Evolutionary conservation across 2,888 invertebrate species (phyloP).

Genomic region (Mythimna impura): DNA sequence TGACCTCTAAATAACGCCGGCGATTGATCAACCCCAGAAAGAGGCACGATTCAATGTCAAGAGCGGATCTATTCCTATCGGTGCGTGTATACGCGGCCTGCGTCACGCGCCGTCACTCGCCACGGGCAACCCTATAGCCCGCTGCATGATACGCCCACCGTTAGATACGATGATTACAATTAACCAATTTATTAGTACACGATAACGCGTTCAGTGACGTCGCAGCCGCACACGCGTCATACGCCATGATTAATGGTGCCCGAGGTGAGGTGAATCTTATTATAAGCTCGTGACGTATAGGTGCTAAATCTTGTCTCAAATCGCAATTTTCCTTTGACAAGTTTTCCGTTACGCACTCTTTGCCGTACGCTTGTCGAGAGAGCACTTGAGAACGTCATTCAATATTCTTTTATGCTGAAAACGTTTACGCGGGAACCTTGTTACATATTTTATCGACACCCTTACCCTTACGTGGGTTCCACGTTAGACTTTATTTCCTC

Average conservation of each 20-base stretch:
- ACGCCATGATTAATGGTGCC: slow-evolving; percentile 63
- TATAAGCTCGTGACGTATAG: slow-evolving; percentile 67
- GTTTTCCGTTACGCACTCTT: slow-evolving; percentile 57
- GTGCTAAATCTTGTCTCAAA: slow-evolving; percentile 60
- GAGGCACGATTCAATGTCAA: slow-evolving; percentile 77
- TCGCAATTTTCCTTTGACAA: slow-evolving; percentile 65
- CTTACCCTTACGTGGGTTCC: slow-evolving; percentile 10
- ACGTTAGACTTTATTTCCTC: slow-evolving; percentile 36
- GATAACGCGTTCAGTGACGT: slow-evolving; percentile 56
- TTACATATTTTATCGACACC: slow-evolving; percentile 43
- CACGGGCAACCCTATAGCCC: slow-evolving; percentile 66
- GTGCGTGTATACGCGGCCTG: slow-evolving; percentile 58
- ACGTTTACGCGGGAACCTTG: slow-evolving; percentile 24
- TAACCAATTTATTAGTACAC: slow-evolving; percentile 61
- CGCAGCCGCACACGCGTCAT: slow-evolving; percentile 59
- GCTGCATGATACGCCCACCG: slow-evolving; percentile 61
- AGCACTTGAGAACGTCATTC: slow-evolving; percentile 32
- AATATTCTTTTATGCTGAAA: slow-evolving; percentile 45
- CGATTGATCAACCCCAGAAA: slow-evolving; percentile 72
- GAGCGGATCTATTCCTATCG: slow-evolving; percentile 75
- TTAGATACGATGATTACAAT: slow-evolving; percentile 51
- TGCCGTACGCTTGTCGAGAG: slow-evolving; percentile 27
- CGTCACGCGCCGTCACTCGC: slow-evolving; percentile 67
- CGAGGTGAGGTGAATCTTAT: slow-evolving; percentile 60
- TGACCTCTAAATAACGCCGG: slow-evolving; percentile 68